Conservation (phyloP, 1,140 invertebrate species). For the Trichoplusia ni region DNA sequence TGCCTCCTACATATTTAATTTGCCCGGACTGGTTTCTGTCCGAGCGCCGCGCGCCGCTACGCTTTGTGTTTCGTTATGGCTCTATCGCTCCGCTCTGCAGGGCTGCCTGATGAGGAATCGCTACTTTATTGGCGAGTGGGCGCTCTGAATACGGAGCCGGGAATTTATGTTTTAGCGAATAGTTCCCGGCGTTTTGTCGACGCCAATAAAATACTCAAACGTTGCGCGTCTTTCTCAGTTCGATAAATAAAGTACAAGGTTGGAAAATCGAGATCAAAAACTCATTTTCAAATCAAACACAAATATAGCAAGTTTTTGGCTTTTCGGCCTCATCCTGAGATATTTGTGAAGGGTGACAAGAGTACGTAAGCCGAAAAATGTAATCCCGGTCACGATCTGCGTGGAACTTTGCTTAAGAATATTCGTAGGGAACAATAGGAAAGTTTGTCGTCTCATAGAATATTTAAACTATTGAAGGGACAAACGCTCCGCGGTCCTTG, state of each 20-base stretch:
- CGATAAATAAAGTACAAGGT: conserved; percentile 4
- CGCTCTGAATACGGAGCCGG: conserved; percentile 20
- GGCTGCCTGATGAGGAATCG: conserved; percentile 60
- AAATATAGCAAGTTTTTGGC: conserved; percentile 8
- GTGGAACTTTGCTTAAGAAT: conserved; percentile 33
- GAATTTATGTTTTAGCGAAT: conserved; percentile 26
- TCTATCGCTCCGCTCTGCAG: conserved; percentile 61
- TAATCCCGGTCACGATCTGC: conserved; percentile 55
- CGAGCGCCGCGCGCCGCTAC: conserved; percentile 64
- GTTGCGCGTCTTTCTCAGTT: conserved; percentile 9
- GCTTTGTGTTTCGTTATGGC: conserved; percentile 75
- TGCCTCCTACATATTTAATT: conserved; percentile 81
- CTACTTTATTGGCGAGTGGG: conserved; percentile 56
- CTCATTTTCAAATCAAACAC: conserved; percentile 4
- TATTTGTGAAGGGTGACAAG: conserved; percentile 38
- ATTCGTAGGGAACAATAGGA: conserved; percentile 39
- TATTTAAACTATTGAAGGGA: conserved; percentile 28
- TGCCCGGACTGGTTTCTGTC: conserved; percentile 77
- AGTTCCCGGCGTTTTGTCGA: conserved; percentile 24
- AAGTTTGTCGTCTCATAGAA: conserved; percentile 27
- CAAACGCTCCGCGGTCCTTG: neutral
- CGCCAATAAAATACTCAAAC: conserved; percentile 21
- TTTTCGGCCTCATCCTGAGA: conserved; percentile 12
- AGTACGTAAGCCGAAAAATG: conserved; percentile 56
- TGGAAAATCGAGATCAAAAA: neutral